These are phyloP conservation scores for Lysandra coridon DNA, from an alignment of 2,888 invertebrate species.

Conservation along the genomic window DNA sequence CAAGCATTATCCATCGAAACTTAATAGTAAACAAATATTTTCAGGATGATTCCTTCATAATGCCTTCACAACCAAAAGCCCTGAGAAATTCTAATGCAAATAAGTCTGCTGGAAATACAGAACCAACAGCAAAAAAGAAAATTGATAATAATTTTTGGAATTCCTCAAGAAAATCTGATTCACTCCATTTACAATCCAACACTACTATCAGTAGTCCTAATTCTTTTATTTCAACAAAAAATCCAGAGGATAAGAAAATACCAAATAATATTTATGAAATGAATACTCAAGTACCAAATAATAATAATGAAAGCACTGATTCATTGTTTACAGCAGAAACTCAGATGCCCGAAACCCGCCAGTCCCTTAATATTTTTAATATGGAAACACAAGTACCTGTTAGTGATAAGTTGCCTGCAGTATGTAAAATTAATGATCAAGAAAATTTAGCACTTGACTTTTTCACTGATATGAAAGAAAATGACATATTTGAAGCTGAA, in stretches of 20 bases:
- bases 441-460: slow-evolving; percentile 57
- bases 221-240: slow-evolving; percentile 45
- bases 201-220: slow-evolving; percentile 49
- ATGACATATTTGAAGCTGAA: slow-evolving; percentile 48
- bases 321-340: slow-evolving; percentile 50
- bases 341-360: slow-evolving; percentile 32
- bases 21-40: slow-evolving; percentile 26
- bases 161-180: slow-evolving; percentile 61
- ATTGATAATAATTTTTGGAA: slow-evolving; percentile 61
- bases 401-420: slow-evolving; percentile 50
- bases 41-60: slow-evolving; percentile 69
- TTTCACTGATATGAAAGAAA: slow-evolving; percentile 53
- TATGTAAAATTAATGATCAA: slow-evolving; percentile 54
- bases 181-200: slow-evolving; percentile 51
- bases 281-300: slow-evolving; percentile 36
- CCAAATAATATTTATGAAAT: slow-evolving; percentile 48
- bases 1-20: not conserved
- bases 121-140: slow-evolving; percentile 57
- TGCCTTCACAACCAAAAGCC: slow-evolving; percentile 55
- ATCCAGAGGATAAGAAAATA: slow-evolving; percentile 34
- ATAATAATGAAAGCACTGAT: slow-evolving; percentile 46
- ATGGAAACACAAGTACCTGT: slow-evolving; percentile 43
- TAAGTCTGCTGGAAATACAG: slow-evolving; percentile 56
- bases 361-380: slow-evolving; percentile 17
- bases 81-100: slow-evolving; percentile 55